Percentiles rank a stretch among this genome's conserved stretches.
Evolutionary conservation across 2,797 vertebrate genomes (phyloP).

Genomic region (Neosilurus mollespiculum): DNA sequence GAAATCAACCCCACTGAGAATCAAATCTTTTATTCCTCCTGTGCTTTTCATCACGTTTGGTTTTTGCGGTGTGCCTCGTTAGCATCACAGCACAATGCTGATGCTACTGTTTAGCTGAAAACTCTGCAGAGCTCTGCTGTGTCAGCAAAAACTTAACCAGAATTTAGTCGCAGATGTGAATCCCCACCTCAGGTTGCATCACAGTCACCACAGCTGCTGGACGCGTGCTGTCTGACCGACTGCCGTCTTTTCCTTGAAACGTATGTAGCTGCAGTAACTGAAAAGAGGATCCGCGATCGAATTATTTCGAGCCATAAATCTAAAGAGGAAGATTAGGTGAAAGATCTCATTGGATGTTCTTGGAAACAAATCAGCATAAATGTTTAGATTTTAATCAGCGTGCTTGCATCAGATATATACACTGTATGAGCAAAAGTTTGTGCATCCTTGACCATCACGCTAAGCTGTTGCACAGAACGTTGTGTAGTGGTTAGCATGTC

Average conservation of each 20-base stretch:
- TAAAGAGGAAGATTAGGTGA: constrained; percentile 14
- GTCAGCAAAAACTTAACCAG: constrained; percentile 63
- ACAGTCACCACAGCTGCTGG: constrained; percentile 46
- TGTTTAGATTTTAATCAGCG: no score
- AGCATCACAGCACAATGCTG: constrained; percentile 57
- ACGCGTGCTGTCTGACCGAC: constrained; percentile 32
- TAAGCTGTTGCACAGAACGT: background rate
- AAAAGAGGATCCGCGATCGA: constrained; percentile 35
- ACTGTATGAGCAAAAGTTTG: background rate
- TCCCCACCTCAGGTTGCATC: constrained; percentile 50
- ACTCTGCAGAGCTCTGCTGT: constrained; percentile 52
- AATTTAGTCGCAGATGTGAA: constrained; percentile 53
- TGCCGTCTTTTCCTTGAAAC: constrained; percentile 47
- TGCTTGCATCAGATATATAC: no score
- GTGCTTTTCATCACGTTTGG: constrained; percentile 42
- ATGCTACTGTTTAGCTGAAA: constrained; percentile 52
- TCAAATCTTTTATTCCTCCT: constrained; percentile 46
- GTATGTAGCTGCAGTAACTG: constrained; percentile 17
- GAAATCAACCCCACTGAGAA: constrained; percentile 43
- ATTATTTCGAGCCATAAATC: constrained; percentile 9
- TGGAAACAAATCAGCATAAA: background rate
- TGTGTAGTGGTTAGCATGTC: no score
- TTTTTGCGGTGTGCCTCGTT: constrained; percentile 55
- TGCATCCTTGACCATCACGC: background rate
- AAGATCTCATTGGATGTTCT: background rate